Conservation (phyloP, 2,113 vertebrate species). For the Oncorhynchus nerka region DNA sequence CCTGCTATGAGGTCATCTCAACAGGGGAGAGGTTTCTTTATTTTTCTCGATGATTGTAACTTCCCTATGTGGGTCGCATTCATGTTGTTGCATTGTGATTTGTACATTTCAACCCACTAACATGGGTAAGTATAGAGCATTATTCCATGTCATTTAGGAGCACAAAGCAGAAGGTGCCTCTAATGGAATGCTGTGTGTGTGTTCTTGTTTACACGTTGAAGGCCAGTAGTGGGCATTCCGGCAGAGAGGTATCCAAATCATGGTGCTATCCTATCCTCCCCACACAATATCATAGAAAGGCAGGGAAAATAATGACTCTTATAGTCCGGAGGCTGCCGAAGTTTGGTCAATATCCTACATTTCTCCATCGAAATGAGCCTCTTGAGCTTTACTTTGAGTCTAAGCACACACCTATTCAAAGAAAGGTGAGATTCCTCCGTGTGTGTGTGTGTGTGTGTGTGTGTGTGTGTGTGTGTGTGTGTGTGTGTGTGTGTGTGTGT, state of each 20-base stretch:
- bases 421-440: not conserved
- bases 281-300: not conserved
- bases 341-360: not conserved
- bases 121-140: no score
- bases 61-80: no score
- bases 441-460: not conserved
- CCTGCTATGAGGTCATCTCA: no score
- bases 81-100: no score
- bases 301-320: not conserved
- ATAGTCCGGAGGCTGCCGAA: not conserved
- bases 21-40: no score
- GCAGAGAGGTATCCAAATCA: not conserved
- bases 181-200: not conserved
- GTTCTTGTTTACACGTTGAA: not conserved
- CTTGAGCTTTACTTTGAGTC: not conserved
- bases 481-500: constrained; percentile 7
- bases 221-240: not conserved
- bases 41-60: no score
- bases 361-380: not conserved
- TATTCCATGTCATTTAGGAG: no score
- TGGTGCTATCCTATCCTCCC: not conserved
- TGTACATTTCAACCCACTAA: no score
- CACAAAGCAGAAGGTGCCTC: not conserved
- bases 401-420: not conserved
- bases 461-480: not conserved